Percentiles rank a stretch among this genome's conserved stretches.
These are phyloP conservation scores for Cryptomyrus ogoouensis DNA, from an alignment of 2,113 vertebrate genomes.

Conservation along the genomic window DNA sequence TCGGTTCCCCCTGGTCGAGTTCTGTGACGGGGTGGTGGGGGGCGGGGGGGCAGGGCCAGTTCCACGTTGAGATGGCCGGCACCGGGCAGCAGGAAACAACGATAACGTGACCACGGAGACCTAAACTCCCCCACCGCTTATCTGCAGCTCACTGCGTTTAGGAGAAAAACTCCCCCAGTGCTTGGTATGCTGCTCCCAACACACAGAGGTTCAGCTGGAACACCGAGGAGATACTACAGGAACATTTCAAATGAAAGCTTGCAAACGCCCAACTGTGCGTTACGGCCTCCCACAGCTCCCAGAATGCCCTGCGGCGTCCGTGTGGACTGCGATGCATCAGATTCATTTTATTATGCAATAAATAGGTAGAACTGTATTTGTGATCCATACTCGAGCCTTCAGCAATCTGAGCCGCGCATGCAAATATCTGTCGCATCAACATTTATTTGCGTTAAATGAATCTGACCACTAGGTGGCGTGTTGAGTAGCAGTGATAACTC, in stretches of 20 bases:
- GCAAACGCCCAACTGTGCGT: not conserved
- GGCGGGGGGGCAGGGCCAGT: not conserved
- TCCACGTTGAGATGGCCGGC: not conserved
- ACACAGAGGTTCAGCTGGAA: not conserved
- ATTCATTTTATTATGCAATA: not conserved
- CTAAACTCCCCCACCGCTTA: not conserved
- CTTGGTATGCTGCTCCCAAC: not conserved
- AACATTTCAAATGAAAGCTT: not conserved
- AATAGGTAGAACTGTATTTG: no score
- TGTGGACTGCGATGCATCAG: not conserved
- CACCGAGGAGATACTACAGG: not conserved
- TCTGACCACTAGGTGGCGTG: not conserved
- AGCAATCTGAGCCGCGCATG: not conserved
- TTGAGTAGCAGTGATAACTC: not conserved
- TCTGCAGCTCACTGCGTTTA: not conserved
- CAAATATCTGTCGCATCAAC: not conserved
- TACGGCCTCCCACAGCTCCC: not conserved
- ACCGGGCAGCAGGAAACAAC: not conserved
- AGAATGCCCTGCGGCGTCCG: not conserved
- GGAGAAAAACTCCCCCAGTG: not conserved
- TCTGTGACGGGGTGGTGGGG: not conserved
- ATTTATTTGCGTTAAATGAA: not conserved
- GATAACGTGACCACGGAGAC: not conserved
- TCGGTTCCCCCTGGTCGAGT: not conserved
- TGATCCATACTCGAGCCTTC: not conserved